Base-by-base conservation (phyloP, 2,113 vertebrate genomes). In the Fregetta grallaria region DNA sequence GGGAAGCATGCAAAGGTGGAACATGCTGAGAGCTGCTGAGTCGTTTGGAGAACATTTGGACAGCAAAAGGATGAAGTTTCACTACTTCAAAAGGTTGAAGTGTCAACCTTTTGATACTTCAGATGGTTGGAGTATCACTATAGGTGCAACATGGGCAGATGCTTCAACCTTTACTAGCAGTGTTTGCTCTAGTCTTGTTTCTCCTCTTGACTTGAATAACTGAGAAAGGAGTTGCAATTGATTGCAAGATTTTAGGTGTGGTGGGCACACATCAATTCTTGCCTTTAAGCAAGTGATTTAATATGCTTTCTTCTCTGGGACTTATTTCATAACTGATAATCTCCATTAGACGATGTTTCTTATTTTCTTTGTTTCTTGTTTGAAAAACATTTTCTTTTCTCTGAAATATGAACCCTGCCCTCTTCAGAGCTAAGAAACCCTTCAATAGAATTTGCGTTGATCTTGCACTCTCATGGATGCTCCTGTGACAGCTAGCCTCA, bases 291-390 rank as follows among this genome's bases (percentile, higher is more conserved):
- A 53, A 68, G n/a, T 11, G 13, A 38, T 66, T 52, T 26, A 11
- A 45, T 58, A 58, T 15, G 13, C 15, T 77, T 62, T 38, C 15
- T 62, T 66, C 36, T 44, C 26, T 32, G 11, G 11, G 32, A 25
- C 14, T 59, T 53, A 22, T 67, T 63, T 81, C 15, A 12, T 47
- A 74, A 20, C 5, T 44, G 32, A 47, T 32, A 36, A n/a, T 17
- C 26, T 81, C 17, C 0, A 0, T 36, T 26, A 36, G 19, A 27
- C 4, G 16, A 6, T 0, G 0, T 27, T 45, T 55, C 14, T 65
- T 65, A 22, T 52, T 30, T 29, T 63, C 20, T 10, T 1, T 42
- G 29, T 29, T 56, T 65, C 20, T 76, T 47, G 13, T 40, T 74
- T 36, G 36, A 50, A 77, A 80, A 94, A 10, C 8, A 12, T 22